Base-by-base conservation (phyloP, 2,113 vertebrate genomes). In the Puffinus mauretanicus region DNA sequence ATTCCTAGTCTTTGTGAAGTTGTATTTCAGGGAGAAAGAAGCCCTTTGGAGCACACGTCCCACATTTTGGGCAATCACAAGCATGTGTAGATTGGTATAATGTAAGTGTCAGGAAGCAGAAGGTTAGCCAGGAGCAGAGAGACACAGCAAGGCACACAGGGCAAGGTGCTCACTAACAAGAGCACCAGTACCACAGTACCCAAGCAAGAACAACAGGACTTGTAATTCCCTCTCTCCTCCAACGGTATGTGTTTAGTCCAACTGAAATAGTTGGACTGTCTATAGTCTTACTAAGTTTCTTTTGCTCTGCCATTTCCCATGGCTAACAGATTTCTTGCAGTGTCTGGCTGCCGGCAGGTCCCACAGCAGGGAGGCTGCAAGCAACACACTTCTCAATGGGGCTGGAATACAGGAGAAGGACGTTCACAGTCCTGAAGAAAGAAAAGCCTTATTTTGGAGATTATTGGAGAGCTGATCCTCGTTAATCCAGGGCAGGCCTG, bases 201-300 rank as follows among this genome's bases (percentile, higher is more conserved):
- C 30, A 55, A 60, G 27, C 49, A 71, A 44, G 29, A 38, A 38
- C 7, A 88, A 55, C 5, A 34, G 14, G 34, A 30, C 17, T 69
- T 71, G 6, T 1, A 54, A 71, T 46, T 61, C 44, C 22, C 22
- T 62, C 26, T 66, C 18, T 71, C 30, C 34, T 84, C 26, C 46
- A 54, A 20, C 0, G 3, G 17, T 24, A 36, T 0, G 0, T 52
- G 9, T 72, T 42, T 66, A 19, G 32, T 38, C 24, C 32, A 54
- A 2, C 10, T 42, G 40, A 81, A 76, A 47, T 14, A n/a, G 22
- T 6, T 60, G 49, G 27, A n/a, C 25, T 71, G 7, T 13, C 60
- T 36, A 27, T 15, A 55, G 40, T 34, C 51, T 65, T 27, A 16
- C 80, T 49, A 81, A 70, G 22, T 20, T 66, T 60, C 32, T 60